Base-by-base conservation (phyloP, 2,113 vertebrate species). In the Indri indri region DNA sequence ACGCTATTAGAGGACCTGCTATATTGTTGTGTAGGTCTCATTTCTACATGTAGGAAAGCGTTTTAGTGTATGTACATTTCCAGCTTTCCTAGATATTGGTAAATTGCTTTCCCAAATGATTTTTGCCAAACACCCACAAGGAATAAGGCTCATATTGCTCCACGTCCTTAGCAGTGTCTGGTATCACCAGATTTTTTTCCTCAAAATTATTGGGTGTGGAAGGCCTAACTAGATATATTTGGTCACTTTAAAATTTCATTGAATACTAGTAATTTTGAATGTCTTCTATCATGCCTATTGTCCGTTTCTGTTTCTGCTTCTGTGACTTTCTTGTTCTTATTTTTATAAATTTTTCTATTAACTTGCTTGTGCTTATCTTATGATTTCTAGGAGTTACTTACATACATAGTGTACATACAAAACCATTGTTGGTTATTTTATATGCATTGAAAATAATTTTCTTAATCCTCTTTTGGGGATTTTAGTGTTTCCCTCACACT, bases 351-450 rank as follows among this genome's bases (percentile, higher is more conserved):
- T 37, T 68, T 76, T 76, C 45, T 88, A 59, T 32, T 66, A 42
- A 92, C 14, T 91, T 92, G 81, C 14, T 91, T 92, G 81, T 50
- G 7, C 47, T 88, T 70, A 32, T 79, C 42, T 92, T 83, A 65
- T 47, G 6, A 6, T 95, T 85, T 50, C 27, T 52, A 74, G 82
- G 66, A 73, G 20, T 34, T 63, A 80, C 47, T 86, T 91, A 52
- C 8, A 30, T 54, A 73, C 8, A 30, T 54, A 73, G 32, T 89
- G 73, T 74, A 40, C 9, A 20, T 74, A 73, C 57, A 3, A 84
- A 79, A 85, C 6, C 18, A 70, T 74, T 73, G 14, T 27, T 79
- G 23, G 25, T 79, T 95, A 37, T 88, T 20, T 83, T 63, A 40
- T 45, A 65, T 32, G 8, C 27, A 66, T 66, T 80, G 80, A 14